A percentile compares a stretch with the other conserved stretches of the same genome.
phyloP scores from a whole-genome alignment of 2,113 vertebrate species.

The Pterocles burchelli region DNA sequence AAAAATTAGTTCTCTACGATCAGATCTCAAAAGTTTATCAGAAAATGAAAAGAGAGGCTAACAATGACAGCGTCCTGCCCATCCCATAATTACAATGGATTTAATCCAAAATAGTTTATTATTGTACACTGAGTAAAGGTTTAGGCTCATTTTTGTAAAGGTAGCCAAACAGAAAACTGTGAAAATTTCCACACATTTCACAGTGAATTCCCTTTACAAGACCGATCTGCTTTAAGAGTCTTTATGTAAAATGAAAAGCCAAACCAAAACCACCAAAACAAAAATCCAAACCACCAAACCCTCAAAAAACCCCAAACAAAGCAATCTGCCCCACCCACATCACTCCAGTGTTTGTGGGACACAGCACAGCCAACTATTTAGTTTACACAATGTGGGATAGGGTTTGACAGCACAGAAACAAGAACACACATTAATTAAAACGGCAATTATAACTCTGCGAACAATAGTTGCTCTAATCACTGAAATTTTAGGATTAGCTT shows the following conservation, averaged over 20 bases:
- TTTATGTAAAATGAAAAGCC: background rate
- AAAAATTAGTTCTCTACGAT: background rate
- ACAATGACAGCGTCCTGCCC: background rate
- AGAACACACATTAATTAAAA: background rate
- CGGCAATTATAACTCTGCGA: background rate
- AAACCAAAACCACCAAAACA: background rate
- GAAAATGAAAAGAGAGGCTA: background rate
- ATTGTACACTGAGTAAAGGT: background rate
- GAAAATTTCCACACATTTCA: background rate
- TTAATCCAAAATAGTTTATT: background rate
- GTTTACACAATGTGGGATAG: fast-evolving
- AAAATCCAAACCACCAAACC: background rate
- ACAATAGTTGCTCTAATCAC: background rate
- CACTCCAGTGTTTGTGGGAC: background rate
- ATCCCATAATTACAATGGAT: background rate
- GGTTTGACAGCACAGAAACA: background rate
- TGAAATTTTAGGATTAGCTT: background rate
- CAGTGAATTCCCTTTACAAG: background rate
- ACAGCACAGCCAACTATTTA: background rate
- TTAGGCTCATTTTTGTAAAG: background rate
- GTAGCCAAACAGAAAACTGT: background rate
- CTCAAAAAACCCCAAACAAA: background rate
- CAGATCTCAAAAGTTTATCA: background rate
- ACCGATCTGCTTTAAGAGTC: background rate
- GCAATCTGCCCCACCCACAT: background rate